Conservation (phyloP, 2,113 vertebrate genomes). For the Acrocephalus kingi region DNA sequence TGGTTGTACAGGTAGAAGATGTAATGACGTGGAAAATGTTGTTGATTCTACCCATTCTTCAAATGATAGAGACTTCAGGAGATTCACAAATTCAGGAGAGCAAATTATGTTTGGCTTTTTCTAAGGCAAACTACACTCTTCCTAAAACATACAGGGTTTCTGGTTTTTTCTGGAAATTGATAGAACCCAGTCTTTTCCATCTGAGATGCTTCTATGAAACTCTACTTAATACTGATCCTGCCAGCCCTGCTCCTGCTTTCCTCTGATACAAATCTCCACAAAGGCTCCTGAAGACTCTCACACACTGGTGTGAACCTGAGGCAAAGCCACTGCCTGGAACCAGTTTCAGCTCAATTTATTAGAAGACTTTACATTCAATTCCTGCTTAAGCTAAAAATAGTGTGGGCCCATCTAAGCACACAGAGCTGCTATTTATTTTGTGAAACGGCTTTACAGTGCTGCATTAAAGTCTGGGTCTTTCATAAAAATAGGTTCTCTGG, state of each 20-base stretch:
- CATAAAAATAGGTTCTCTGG: not conserved
- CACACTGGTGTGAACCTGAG: not conserved
- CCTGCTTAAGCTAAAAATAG: constrained; percentile 44
- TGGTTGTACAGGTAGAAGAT: not conserved
- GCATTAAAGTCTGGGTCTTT: not conserved
- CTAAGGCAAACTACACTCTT: not conserved
- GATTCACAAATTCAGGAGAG: not conserved
- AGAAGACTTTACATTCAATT: not conserved
- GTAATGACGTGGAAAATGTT: not conserved
- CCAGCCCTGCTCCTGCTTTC: not conserved
- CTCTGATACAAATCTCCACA: not conserved
- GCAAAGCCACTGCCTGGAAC: constrained; percentile 18
- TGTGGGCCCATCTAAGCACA: constrained; percentile 7
- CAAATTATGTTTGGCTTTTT: not conserved
- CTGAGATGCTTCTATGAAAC: not conserved
- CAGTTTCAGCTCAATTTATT: constrained; percentile 36
- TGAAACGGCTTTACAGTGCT: constrained; percentile 16
- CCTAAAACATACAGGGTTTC: not conserved
- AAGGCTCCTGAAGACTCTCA: not conserved
- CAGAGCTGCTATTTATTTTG: constrained; percentile 46
- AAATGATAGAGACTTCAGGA: not conserved
- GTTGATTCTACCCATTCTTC: not conserved
- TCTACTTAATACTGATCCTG: not conserved
- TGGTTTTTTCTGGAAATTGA: not conserved
- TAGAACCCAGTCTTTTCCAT: not conserved